Evolutionary conservation across 2,797 vertebrate genomes (phyloP).

Genomic region (Spinibarbus caldwelli): DNA sequence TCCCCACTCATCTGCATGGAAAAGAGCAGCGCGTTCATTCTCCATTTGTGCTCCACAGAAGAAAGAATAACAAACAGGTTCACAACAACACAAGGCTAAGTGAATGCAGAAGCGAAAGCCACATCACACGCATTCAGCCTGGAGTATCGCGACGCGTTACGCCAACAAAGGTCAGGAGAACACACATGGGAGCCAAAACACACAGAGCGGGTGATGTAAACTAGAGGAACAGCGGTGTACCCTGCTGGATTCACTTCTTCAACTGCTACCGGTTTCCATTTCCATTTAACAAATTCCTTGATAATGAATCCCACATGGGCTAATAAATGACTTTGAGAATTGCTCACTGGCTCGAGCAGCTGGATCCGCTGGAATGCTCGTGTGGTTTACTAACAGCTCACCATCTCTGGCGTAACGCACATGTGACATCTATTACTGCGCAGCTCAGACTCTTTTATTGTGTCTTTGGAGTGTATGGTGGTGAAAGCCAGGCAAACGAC

Average conservation of each 20-base stretch:
- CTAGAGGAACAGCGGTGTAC: constrained; percentile 70
- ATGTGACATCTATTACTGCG: constrained; percentile 60
- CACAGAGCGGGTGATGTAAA: constrained; percentile 74
- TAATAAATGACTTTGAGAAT: constrained; percentile 72
- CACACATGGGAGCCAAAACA: constrained; percentile 61
- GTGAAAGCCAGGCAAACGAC: constrained; percentile 57
- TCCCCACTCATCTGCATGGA: neutral
- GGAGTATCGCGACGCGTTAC: constrained; percentile 73
- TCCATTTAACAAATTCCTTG: constrained; percentile 66
- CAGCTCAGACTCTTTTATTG: constrained; percentile 65
- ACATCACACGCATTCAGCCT: constrained; percentile 78
- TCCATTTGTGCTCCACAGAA: constrained; percentile 22
- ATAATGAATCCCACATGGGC: constrained; percentile 72
- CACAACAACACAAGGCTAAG: constrained; percentile 49
- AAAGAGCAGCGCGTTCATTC: constrained; percentile 1
- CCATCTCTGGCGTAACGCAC: constrained; percentile 56
- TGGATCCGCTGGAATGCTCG: constrained; percentile 61
- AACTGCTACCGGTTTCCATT: constrained; percentile 81
- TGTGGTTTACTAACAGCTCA: constrained; percentile 66
- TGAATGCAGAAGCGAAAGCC: constrained; percentile 75
- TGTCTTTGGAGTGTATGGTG: constrained; percentile 53
- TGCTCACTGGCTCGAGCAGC: constrained; percentile 64
- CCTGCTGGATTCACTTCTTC: constrained; percentile 60
- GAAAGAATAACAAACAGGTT: constrained; percentile 32
- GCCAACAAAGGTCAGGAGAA: constrained; percentile 71